Conservation (phyloP, 1,140 invertebrate species). For the Conopomorpha cramerella region DNA sequence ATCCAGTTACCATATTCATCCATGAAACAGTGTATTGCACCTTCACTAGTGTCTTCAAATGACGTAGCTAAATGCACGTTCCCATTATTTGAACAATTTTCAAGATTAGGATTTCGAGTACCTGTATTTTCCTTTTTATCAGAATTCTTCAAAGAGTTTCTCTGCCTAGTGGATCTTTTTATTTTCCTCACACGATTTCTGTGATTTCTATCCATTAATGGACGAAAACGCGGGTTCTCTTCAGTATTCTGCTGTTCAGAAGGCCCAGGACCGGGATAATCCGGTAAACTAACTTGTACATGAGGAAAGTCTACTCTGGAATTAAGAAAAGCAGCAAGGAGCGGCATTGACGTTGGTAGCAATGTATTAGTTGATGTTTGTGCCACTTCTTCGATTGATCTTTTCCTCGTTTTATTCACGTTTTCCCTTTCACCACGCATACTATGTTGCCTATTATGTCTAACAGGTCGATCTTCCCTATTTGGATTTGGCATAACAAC, state of each 20-base stretch:
- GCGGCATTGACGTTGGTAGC: slow-evolving; percentile 64
- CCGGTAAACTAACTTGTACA: no score
- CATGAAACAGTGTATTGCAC: slow-evolving; percentile 84
- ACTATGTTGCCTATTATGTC: slow-evolving; percentile 44
- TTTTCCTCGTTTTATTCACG: slow-evolving; percentile 47
- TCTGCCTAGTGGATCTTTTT: slow-evolving; percentile 49
- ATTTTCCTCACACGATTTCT: slow-evolving; percentile 54
- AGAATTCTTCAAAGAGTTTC: slow-evolving; percentile 35
- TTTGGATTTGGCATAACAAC: slow-evolving; percentile 52
- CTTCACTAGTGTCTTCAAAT: slow-evolving; percentile 86
- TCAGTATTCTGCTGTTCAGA: slow-evolving; percentile 18
- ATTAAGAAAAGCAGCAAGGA: slow-evolving; percentile 67
- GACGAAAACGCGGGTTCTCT: slow-evolving; percentile 37
- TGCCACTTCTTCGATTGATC: slow-evolving; percentile 62
- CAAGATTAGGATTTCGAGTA: slow-evolving; percentile 22
- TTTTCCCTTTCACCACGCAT: slow-evolving; percentile 42
- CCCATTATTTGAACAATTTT: slow-evolving; percentile 32
- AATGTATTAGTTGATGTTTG: slow-evolving; percentile 68
- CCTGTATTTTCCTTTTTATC: slow-evolving; percentile 23
- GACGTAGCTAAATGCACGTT: slow-evolving; percentile 76
- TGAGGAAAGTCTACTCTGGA: slow-evolving; percentile 57
- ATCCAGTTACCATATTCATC: slow-evolving; percentile 73
- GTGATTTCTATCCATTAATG: slow-evolving; percentile 55
- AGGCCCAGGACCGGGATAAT: no score
- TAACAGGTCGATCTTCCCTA: slow-evolving; percentile 34